Percentiles rank a stretch among this genome's conserved stretches.
These are phyloP conservation scores for Leucoraja ocellata DNA, from an alignment of 2,797 vertebrate genomes.

Conservation along the genomic window DNA sequence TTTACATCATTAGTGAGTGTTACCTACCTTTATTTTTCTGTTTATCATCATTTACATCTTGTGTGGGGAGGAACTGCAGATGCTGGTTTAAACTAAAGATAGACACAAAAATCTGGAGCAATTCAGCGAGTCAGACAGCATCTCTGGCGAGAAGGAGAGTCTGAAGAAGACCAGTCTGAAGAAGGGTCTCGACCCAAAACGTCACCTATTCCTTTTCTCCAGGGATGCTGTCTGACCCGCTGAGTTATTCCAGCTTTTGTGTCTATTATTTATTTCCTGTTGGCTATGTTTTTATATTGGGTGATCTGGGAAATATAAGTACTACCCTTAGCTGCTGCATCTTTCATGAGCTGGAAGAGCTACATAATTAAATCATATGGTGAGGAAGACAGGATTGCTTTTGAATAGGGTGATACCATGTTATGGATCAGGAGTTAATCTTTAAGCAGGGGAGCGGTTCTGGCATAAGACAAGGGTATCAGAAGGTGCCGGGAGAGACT, in stretches of 20 bases:
- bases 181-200: no score
- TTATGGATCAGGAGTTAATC: neutral
- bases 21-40: neutral
- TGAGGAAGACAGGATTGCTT: neutral
- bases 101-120: no score
- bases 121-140: no score
- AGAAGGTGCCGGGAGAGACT: neutral
- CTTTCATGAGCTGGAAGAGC: neutral
- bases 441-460: neutral
- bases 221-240: no score
- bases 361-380: neutral
- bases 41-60: neutral
- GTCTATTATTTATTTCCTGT: neutral
- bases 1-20: neutral
- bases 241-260: no score
- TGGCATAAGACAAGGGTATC: neutral
- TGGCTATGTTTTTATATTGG: neutral
- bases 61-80: no score
- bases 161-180: no score
- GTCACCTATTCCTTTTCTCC: no score
- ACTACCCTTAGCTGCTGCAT: neutral
- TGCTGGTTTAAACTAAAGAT: no score
- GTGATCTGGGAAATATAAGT: neutral
- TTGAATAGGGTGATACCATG: neutral
- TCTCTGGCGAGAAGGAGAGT: no score